These are phyloP conservation scores for Plutomurus gul DNA, from an alignment of 1,140 invertebrate species.

Conservation along the genomic window DNA sequence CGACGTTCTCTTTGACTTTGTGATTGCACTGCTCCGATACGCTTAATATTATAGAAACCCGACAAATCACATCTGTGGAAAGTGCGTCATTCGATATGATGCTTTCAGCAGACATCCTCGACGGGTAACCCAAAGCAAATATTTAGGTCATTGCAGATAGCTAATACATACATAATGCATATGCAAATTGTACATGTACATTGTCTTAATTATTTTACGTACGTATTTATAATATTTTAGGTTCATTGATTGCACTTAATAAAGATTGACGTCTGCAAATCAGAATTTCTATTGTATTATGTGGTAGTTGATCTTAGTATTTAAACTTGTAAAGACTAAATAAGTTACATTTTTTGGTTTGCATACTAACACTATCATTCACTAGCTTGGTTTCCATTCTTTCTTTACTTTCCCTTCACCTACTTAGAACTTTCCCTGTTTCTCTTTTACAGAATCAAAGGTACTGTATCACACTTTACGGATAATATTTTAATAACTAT, in stretches of 20 bases:
- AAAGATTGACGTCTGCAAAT: conserved; percentile 23
- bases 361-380: conserved; percentile 8
- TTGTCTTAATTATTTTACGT: background rate
- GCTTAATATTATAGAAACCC: too few species aligned
- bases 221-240: too few species aligned
- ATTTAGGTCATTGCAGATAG: too few species aligned
- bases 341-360: conserved; percentile 20
- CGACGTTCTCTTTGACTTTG: too few species aligned
- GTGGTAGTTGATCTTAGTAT: background rate
- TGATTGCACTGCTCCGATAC: too few species aligned
- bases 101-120: too few species aligned
- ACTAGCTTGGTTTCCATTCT: conserved; percentile 16
- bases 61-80: too few species aligned
- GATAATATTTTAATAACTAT: conserved; percentile 27
- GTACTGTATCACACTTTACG: conserved; percentile 28
- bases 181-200: background rate
- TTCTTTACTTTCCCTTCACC: background rate
- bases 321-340: background rate
- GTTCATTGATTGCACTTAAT: conserved; percentile 22
- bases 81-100: too few species aligned
- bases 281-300: background rate
- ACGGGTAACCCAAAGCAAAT: too few species aligned
- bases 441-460: conserved; percentile 4
- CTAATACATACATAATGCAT: background rate
- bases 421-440: background rate